Evolutionary conservation across 2,113 vertebrate species (phyloP), one percentile per base, ranked within the genome.

Genomic region (Chauna torquata): DNA sequence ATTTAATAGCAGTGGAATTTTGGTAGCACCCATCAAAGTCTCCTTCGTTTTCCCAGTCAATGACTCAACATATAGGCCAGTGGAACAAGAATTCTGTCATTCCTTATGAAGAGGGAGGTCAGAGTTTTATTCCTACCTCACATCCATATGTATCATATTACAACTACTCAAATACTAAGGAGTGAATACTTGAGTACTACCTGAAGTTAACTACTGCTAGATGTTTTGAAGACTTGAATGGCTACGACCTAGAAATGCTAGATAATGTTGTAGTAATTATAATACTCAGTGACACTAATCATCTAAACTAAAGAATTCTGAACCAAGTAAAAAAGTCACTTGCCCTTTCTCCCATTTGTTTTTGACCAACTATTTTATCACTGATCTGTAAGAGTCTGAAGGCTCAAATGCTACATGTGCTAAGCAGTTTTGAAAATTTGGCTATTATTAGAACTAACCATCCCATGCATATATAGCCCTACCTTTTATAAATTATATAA

Each of bases 401-500:
- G 62, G 49, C n/a, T 36, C 49, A 86, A 80, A 82, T 12, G 9
- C 12, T 59, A 27, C 32, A 40, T 59, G 11, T n/a, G 32, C 42
- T 49, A 36, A 75, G 61, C n/a, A 94, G 16, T 77, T 89, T 68
- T 11, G 68, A 93, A 93, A 80, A 85, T 57, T 6, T 40, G 44
- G 65, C 44, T 69, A 68, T 61, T 94, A 75, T 11, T 76, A 44
- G 1, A 87, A 61, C 40, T 82, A 92, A 79, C 25, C 45, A 82
- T n/a, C 20, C 47, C n/a, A 62, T 9, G 2, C 10, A 57, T n/a
- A 82, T 32, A 40, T 27, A 62, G 65, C 61, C 27, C 30, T 34
- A 69, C 57, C 77, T 91, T 70, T 87, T 20, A 83, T 19, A 86
- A 92, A 82, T 69, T 62, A 95, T 77, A 70, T 77, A 94, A 87